Percentiles rank a stretch among this genome's conserved stretches.
Evolutionary conservation across 1,140 invertebrate genomes (phyloP).

Genomic region (Drosophila punjabiensis): DNA sequence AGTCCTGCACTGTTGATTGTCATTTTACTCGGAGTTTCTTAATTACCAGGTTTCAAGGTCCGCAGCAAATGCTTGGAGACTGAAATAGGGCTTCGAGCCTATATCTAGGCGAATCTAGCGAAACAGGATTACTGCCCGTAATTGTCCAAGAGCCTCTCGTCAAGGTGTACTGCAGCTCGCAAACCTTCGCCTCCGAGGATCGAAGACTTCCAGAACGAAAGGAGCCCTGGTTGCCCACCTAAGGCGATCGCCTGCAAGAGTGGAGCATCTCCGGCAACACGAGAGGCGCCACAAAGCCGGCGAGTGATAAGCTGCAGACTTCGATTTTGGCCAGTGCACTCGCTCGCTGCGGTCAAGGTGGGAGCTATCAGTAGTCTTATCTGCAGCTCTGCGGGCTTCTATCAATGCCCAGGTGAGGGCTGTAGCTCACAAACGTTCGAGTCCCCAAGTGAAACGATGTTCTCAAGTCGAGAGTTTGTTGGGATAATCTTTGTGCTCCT

Average conservation of each 20-base stretch:
- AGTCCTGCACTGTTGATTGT: not conserved
- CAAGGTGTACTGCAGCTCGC: too few relatives aligned
- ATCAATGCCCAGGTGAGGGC: not conserved
- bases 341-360: conserved; percentile 15
- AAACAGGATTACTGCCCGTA: too few relatives aligned
- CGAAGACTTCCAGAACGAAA: conserved; percentile 93
- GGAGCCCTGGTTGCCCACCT: conserved; percentile 41
- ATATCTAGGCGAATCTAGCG: conserved; percentile 70
- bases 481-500: conserved; percentile 11
- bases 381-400: not conserved
- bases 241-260: conserved; percentile 86
- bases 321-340: not conserved
- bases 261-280: conserved; percentile 45
- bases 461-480: not conserved
- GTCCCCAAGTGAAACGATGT: conserved; percentile 9
- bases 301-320: conserved; percentile 13
- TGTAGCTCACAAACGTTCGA: not conserved
- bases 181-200: conserved; percentile 94
- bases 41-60: conserved; percentile 58
- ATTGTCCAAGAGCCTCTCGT: too few relatives aligned
- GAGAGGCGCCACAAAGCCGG: conserved; percentile 22
- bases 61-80: conserved; percentile 55
- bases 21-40: not conserved
- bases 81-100: conserved; percentile 17
- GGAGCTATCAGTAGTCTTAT: conserved; percentile 20